These are phyloP conservation scores for Channallabes apus DNA, from an alignment of 2,797 vertebrate genomes.

Conservation along the genomic window DNA sequence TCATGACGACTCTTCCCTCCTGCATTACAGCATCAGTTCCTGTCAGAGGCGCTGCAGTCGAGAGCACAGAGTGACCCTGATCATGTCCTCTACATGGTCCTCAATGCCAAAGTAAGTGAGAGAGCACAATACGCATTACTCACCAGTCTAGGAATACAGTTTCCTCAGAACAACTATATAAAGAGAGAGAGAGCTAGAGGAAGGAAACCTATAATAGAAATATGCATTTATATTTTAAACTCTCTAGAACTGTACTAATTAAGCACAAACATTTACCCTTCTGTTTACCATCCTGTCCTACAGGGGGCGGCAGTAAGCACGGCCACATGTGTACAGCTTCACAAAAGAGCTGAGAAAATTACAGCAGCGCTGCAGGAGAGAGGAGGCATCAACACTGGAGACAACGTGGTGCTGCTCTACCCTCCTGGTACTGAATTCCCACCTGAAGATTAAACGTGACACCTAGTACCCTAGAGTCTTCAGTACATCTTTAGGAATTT, in stretches of 20 bases:
- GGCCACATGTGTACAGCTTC: constrained; percentile 90
- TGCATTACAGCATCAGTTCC: constrained; percentile 86
- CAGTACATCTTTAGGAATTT: neutral
- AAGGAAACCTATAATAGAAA: too few relatives aligned
- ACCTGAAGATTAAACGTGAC: neutral
- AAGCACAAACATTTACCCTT: neutral
- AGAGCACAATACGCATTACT: neutral
- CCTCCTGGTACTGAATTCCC: constrained; percentile 82
- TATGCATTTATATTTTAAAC: neutral
- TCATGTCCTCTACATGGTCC: constrained; percentile 89
- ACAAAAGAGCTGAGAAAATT: constrained; percentile 94
- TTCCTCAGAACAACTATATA: too few relatives aligned
- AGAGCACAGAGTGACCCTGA: constrained; percentile 93
- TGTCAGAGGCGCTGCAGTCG: constrained; percentile 95
- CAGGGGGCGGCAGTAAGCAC: constrained; percentile 92
- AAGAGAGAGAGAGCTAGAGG: too few relatives aligned
- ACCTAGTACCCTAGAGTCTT: neutral
- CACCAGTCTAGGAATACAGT: neutral
- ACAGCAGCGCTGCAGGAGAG: constrained; percentile 88
- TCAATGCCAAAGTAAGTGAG: constrained; percentile 89
- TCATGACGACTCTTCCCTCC: constrained; percentile 22
- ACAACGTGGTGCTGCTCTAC: constrained; percentile 97
- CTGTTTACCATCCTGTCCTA: constrained; percentile 44
- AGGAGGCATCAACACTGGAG: constrained; percentile 94
- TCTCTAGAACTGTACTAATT: too few relatives aligned